Evolutionary conservation across 2,113 vertebrate species (phyloP).

Genomic region (Spermophilus dauricus): DNA sequence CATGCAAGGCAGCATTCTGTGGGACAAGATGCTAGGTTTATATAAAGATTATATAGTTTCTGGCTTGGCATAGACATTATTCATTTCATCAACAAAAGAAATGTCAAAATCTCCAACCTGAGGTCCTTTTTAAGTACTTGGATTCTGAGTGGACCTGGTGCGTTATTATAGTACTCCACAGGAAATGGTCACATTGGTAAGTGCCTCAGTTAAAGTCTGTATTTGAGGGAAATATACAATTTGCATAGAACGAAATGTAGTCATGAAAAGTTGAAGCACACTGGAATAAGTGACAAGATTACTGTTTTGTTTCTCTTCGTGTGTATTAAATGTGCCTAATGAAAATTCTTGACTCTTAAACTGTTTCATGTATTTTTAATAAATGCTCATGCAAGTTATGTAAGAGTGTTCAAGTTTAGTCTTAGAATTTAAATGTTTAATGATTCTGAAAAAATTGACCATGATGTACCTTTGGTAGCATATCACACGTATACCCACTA

Average conservation of each 20-base stretch:
- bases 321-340: not conserved
- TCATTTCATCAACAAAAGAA: not conserved
- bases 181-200: not conserved
- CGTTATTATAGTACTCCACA: not conserved
- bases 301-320: not conserved
- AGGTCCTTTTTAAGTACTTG: not conserved
- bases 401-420: not conserved
- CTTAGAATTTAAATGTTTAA: not conserved
- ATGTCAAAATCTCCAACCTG: not conserved
- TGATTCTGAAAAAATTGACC: constrained; percentile 32
- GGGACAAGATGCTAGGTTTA: not conserved
- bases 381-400: not conserved
- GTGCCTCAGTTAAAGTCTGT: not conserved
- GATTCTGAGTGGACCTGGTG: not conserved
- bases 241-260: not conserved
- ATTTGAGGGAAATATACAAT: not conserved
- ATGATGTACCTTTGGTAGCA: not conserved
- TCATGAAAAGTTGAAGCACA: not conserved
- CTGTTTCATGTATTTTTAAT: constrained; percentile 5
- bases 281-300: not conserved
- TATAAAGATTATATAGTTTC: not conserved
- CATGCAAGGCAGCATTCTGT: not conserved
- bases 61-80: not conserved
- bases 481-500: not conserved
- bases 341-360: constrained; percentile 35